These are phyloP conservation scores for Polydesmus complanatus DNA, from an alignment of 2,888 invertebrate species.

Conservation along the genomic window DNA sequence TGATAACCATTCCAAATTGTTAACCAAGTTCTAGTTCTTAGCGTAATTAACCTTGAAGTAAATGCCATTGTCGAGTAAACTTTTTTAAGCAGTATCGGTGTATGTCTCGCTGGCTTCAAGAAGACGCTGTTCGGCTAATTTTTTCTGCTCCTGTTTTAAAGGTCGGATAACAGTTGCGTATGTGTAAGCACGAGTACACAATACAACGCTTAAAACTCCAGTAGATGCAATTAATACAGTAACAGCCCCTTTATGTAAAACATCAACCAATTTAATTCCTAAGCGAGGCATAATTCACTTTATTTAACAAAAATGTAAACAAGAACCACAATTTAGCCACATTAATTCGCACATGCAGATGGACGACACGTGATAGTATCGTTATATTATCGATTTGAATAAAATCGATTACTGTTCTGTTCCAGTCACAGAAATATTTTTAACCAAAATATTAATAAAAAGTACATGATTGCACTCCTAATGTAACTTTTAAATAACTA, in stretches of 20 bases:
- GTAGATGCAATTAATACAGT: slow-evolving; percentile 37
- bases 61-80: neutral
- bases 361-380: too few species aligned
- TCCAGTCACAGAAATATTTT: too few species aligned
- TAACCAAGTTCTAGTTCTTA: slow-evolving; percentile 28
- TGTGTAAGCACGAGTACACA: slow-evolving; percentile 37
- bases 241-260: slow-evolving; percentile 43
- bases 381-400: too few species aligned
- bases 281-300: neutral
- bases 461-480: too few species aligned
- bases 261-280: slow-evolving; percentile 28
- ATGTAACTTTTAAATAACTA: too few species aligned
- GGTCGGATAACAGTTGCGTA: slow-evolving; percentile 41
- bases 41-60: slow-evolving; percentile 1
- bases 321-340: too few species aligned
- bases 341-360: too few species aligned
- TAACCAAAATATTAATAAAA: too few species aligned
- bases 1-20: neutral
- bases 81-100: neutral
- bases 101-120: neutral
- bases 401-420: too few species aligned
- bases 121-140: slow-evolving; percentile 26
- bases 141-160: slow-evolving; percentile 29
- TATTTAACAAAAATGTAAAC: too few species aligned
- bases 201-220: too few species aligned